Evolutionary conservation across 1,140 invertebrate genomes (phyloP).

Genomic region (Bombus turneri): DNA sequence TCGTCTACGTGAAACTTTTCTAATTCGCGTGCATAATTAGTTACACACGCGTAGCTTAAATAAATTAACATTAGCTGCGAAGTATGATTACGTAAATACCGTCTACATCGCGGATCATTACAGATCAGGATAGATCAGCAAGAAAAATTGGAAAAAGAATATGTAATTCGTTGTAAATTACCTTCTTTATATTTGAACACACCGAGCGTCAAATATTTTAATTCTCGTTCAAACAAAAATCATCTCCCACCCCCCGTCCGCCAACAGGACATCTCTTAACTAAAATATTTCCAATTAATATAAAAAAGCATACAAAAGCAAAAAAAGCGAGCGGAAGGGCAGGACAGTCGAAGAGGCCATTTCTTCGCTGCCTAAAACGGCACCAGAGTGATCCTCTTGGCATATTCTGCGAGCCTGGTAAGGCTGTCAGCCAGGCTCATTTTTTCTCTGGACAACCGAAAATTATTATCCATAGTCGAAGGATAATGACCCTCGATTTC

Average conservation of each 20-base stretch:
- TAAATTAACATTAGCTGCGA: no score
- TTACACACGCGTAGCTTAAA: no score
- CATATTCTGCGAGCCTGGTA: conserved; percentile 69
- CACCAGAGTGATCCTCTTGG: conserved; percentile 44
- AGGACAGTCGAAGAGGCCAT: background rate
- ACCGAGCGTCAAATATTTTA: background rate
- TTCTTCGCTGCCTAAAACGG: conserved; percentile 56
- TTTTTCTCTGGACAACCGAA: conserved; percentile 68
- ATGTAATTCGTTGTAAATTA: no score
- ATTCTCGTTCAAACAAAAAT: background rate
- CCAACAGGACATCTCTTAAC: background rate
- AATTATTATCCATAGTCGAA: conserved; percentile 54
- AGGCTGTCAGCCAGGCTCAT: conserved; percentile 64
- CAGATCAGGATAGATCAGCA: no score
- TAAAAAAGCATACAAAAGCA: no score
- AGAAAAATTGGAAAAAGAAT: no score
- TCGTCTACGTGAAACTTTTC: no score
- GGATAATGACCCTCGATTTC: background rate
- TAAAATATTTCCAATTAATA: background rate
- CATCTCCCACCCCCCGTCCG: accelerated
- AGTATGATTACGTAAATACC: no score
- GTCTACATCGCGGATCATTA: no score
- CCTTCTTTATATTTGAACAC: background rate
- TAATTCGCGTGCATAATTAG: no score
- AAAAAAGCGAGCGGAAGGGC: background rate